Conservation (phyloP, 2,797 vertebrate genomes). For the Acrocephalus scirpaceus region DNA sequence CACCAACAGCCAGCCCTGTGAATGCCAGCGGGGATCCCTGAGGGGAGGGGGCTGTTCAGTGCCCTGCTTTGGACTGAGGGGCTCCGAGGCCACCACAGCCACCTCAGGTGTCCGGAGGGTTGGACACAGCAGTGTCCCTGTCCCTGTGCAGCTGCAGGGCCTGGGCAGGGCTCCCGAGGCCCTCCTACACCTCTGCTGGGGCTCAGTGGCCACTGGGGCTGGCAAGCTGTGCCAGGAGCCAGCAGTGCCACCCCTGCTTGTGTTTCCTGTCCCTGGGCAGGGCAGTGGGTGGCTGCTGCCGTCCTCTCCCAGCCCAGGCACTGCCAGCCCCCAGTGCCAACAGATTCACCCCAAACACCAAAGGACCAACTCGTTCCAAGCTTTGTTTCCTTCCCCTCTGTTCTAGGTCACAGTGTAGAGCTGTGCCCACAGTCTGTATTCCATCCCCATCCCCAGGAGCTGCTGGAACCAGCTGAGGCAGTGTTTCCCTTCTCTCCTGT, state of each 20-base stretch:
- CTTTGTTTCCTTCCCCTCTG: neutral
- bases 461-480: too few relatives aligned
- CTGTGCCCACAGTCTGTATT: too few relatives aligned
- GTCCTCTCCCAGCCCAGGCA: neutral
- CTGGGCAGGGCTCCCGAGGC: neutral
- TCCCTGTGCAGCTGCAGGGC: neutral
- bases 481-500: too few relatives aligned
- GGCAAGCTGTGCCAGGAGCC: neutral
- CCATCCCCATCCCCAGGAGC: too few relatives aligned
- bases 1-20: neutral
- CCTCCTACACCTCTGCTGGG: neutral
- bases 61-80: neutral
- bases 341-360: neutral
- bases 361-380: neutral
- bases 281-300: neutral
- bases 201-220: fast-evolving
- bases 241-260: neutral
- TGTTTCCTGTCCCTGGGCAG: neutral
- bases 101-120: neutral
- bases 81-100: neutral
- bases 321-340: neutral
- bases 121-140: neutral
- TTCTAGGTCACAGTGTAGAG: too few relatives aligned
- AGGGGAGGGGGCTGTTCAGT: fast-evolving
- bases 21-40: fast-evolving